Evolutionary conservation across 2,888 invertebrate genomes (phyloP), one percentile per base, ranked within the genome.

Genomic region (Acleris holmiana): DNA sequence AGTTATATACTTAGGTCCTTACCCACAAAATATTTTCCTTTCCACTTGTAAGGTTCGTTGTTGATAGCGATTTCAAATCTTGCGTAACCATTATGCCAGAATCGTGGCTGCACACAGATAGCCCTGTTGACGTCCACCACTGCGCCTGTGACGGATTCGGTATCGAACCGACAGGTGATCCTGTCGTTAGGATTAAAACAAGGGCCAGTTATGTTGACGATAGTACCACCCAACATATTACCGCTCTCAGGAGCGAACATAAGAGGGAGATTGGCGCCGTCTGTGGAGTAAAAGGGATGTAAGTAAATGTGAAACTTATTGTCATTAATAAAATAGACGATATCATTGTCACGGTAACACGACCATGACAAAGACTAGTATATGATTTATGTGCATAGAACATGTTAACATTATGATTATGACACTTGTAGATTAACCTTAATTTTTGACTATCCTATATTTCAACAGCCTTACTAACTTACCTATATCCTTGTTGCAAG

Each of bases 171-270:
- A 78, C 98, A 98, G 59, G 94, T 95, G 54, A 99, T 95, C 71
- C 95, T 94, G 74, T 97, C 95, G 1, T 93, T 93, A 0, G 94
- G 94, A 71, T 95, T 93, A 82, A 99, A 97, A 83, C 99, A 99
- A 2, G 99, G 98, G 0, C 99, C 99, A 0, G 99, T 98, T 66
- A 99, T 97, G 81, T 99, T 99, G 46, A 99, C 98, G 60, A 99
- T 95, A 0, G 98, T 97, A 1, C 99, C 99, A 3, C 99, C 99
- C 71, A 99, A 93, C 99, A 99, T 99, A 83, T 98, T 98, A 4
- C 98, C 99, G 79, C 97, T 98, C 85, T 99, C 98, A 0, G 99
- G 99, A 0, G 98, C 98, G 77, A 98, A 98, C 74, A 97, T 95
- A 59, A 98, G 85, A 0, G 96, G 96, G 64, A 98, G 93, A 82